Conservation (phyloP, 2,113 vertebrate species). For the Donacobius atricapilla region DNA sequence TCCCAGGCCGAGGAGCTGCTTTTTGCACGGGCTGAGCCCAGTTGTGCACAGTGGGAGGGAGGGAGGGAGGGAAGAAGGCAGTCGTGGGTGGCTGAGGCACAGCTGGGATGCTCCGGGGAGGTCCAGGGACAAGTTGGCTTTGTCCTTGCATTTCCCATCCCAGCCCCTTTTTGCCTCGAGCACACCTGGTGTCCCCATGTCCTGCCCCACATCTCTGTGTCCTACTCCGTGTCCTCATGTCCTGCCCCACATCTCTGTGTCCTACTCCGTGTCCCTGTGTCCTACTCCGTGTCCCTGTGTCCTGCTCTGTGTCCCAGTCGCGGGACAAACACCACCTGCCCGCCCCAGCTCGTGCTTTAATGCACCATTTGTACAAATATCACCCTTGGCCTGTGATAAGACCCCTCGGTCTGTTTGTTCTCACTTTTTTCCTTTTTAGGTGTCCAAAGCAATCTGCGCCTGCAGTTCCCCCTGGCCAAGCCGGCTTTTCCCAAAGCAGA, state of each 20-base stretch:
- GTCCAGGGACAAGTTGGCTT: conserved; percentile 35
- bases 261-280: neutral
- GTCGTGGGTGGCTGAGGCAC: conserved; percentile 19
- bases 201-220: neutral
- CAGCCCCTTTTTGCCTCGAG: neutral
- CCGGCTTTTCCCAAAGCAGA: neutral
- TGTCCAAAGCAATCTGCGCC: neutral
- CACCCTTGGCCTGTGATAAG: neutral
- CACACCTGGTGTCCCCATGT: neutral
- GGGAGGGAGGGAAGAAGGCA: neutral
- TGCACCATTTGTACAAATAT: neutral
- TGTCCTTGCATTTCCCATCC: neutral
- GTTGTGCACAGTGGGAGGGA: neutral
- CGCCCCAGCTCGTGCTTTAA: neutral
- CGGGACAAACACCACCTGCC: neutral
- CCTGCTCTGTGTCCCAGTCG: neutral
- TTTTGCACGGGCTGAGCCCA: neutral
- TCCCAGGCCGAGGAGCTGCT: neutral
- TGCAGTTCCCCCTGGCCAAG: neutral
- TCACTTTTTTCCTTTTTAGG: fast-evolving
- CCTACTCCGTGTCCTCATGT: neutral
- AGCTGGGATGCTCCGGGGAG: conserved; percentile 48
- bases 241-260: too few relatives aligned
- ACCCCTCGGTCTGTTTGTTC: neutral
- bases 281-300: neutral